A percentile compares a stretch with the other conserved stretches of the same genome.
Conservation (phyloP, 1,140 invertebrate species). For the Drosophila varians region DNA sequence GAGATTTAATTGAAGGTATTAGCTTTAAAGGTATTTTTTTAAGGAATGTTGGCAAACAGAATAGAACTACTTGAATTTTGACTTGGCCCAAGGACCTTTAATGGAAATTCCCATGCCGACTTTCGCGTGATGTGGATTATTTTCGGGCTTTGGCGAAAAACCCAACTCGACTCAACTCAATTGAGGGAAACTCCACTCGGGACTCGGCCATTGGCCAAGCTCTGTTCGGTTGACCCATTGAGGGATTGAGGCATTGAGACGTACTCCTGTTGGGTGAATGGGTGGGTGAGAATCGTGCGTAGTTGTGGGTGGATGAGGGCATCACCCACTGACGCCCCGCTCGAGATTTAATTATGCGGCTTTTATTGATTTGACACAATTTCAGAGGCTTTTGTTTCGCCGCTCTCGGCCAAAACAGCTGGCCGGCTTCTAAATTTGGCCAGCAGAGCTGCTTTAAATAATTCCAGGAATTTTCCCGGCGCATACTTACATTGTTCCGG, state of each 20-base stretch:
- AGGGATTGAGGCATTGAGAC: slow-evolving; percentile 18
- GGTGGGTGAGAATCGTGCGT: slow-evolving; percentile 57
- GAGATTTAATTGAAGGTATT: not conserved
- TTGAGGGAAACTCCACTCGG: slow-evolving; percentile 12
- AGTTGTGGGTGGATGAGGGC: slow-evolving; percentile 25
- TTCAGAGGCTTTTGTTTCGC: slow-evolving; percentile 54
- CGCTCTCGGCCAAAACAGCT: slow-evolving; percentile 29
- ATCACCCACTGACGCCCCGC: slow-evolving; percentile 50
- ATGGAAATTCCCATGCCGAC: slow-evolving; percentile 40
- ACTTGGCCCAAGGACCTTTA: not conserved
- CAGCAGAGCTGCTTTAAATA: slow-evolving; percentile 33
- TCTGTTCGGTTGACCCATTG: slow-evolving; percentile 64
- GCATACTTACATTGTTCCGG: slow-evolving; percentile 92
- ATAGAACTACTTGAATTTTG: not conserved
- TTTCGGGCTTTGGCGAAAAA: not conserved
- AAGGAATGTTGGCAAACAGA: too few relatives aligned
- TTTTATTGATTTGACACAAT: slow-evolving; percentile 83
- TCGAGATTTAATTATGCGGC: slow-evolving; percentile 78
- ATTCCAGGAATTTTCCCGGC: slow-evolving; percentile 18
- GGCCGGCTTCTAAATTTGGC: slow-evolving; percentile 30
- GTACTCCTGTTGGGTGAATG: not conserved
- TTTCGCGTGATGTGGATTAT: slow-evolving; percentile 19
- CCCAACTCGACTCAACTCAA: slow-evolving; percentile 1
- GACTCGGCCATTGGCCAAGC: slow-evolving; percentile 61
- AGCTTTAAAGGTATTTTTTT: not conserved